Conservation (phyloP, 2,888 invertebrate species). For the Melanargia galathea region DNA sequence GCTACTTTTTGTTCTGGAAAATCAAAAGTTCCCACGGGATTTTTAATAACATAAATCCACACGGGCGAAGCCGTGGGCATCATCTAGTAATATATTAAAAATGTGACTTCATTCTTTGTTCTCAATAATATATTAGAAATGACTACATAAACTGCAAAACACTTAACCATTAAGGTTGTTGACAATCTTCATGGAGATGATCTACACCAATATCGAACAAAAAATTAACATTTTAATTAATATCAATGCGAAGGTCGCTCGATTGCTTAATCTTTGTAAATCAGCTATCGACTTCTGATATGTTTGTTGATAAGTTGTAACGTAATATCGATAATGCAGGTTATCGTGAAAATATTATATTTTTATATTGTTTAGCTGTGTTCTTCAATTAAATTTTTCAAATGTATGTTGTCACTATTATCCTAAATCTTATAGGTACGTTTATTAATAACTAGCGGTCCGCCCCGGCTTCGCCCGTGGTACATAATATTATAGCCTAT, state of each 20-base stretch:
- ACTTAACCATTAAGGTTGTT: not conserved
- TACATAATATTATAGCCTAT: too few relatives aligned
- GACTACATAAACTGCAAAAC: not conserved
- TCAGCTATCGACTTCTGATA: conserved; percentile 18
- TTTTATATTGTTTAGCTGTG: not conserved
- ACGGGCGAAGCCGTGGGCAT: too few relatives aligned
- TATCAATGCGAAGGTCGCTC: conserved; percentile 8
- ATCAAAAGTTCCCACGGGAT: too few relatives aligned
- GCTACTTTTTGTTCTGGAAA: too few relatives aligned
- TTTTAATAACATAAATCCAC: too few relatives aligned
- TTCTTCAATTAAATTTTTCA: too few relatives aligned
- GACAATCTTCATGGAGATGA: conserved; percentile 1
- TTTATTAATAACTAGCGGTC: too few relatives aligned
- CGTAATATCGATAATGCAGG: conserved; percentile 15
- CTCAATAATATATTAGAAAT: not conserved
- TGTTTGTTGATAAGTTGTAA: conserved; percentile 8
- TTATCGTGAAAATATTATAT: conserved; percentile 3
- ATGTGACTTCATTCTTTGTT: not conserved
- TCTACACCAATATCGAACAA: conserved; percentile 5
- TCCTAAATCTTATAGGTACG: too few relatives aligned
- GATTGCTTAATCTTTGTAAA: conserved; percentile 17
- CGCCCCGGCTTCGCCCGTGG: too few relatives aligned
- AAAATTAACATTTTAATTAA: conserved; percentile 5
- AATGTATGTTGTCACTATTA: too few relatives aligned
- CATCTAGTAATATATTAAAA: not conserved